Evolutionary conservation across 2,888 invertebrate genomes (phyloP).

Genomic region (Sesia apiformis): DNA sequence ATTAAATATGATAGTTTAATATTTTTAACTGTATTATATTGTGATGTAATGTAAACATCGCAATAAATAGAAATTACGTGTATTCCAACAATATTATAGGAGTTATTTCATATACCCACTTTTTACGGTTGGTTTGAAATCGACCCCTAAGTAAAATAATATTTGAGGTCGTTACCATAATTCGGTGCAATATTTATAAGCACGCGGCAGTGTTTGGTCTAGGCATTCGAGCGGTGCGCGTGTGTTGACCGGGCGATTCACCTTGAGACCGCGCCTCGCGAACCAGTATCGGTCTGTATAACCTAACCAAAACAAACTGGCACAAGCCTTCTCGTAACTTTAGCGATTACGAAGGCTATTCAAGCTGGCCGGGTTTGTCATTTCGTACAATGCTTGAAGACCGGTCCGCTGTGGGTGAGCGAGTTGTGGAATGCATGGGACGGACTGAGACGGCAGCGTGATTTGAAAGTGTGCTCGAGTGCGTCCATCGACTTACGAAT

Average conservation of each 20-base stretch:
- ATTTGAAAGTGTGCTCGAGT: conserved; percentile 63
- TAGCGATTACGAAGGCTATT: conserved; percentile 29
- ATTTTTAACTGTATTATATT: too few relatives aligned
- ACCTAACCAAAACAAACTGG: conserved; percentile 34
- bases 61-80: too few relatives aligned
- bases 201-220: conserved; percentile 63
- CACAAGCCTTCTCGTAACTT: conserved; percentile 25
- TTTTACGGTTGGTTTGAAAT: too few relatives aligned
- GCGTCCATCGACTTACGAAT: conserved; percentile 37
- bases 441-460: conserved; percentile 45
- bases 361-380: conserved; percentile 43
- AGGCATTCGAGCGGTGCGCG: conserved; percentile 55
- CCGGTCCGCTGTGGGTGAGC: conserved; percentile 73
- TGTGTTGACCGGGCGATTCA: conserved; percentile 68
- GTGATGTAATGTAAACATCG: too few relatives aligned
- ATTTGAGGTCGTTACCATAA: conserved; percentile 25
- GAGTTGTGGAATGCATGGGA: conserved; percentile 68
- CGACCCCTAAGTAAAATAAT: too few relatives aligned
- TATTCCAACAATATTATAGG: too few relatives aligned
- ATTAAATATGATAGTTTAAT: too few relatives aligned
- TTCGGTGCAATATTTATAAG: conserved; percentile 42
- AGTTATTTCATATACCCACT: too few relatives aligned
- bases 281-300: conserved; percentile 30
- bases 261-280: conserved; percentile 65
- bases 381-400: conserved; percentile 65